Evolutionary conservation across 2,888 invertebrate species (phyloP).

Genomic region (Conops quadrifasciatus): DNA sequence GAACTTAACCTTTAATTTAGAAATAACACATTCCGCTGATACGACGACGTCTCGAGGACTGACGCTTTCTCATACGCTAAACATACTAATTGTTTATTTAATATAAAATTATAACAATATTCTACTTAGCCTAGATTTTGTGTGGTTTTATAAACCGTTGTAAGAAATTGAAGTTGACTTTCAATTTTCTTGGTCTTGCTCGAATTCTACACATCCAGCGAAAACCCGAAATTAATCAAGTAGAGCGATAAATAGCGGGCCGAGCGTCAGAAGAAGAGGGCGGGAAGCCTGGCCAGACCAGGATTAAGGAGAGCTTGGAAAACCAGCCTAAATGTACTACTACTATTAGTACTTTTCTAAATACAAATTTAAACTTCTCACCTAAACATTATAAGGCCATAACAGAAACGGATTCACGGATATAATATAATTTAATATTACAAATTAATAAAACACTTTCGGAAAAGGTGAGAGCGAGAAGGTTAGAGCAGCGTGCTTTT

Average conservation of each 20-base stretch:
- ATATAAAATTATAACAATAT: constrained; percentile 38
- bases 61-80: constrained; percentile 2
- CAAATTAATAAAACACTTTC: constrained; percentile 4
- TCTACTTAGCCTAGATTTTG: constrained; percentile 37
- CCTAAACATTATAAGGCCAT: constrained; percentile 50
- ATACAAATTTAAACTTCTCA: background rate
- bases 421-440: constrained; percentile 34
- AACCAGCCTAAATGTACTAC: background rate
- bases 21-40: constrained; percentile 19
- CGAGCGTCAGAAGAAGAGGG: background rate
- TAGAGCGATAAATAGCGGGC: background rate
- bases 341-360: background rate
- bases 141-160: constrained; percentile 34
- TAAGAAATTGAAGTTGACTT: background rate
- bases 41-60: constrained; percentile 8
- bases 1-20: constrained; percentile 14
- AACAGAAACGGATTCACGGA: constrained; percentile 40
- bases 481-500: too few relatives aligned
- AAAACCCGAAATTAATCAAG: background rate
- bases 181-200: constrained; percentile 2
- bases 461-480: too few relatives aligned
- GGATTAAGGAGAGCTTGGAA: background rate
- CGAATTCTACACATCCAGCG: background rate
- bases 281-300: background rate
- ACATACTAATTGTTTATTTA: constrained; percentile 12